Percentiles rank a stretch among this genome's conserved stretches.
Evolutionary conservation across 2,797 vertebrate genomes (phyloP).

Genomic region (Danio jaintianensis): DNA sequence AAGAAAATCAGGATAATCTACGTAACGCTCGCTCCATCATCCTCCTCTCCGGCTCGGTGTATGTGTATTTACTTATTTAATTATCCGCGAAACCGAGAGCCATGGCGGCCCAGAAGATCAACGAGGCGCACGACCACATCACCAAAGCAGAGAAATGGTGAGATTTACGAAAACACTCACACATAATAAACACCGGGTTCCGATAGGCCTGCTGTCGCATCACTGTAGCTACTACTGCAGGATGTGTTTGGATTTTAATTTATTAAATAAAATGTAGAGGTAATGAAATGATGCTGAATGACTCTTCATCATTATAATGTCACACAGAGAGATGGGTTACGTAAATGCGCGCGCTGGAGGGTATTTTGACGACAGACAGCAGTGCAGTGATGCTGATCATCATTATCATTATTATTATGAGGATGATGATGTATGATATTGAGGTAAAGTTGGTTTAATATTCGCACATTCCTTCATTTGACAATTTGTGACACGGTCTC

Average conservation of each 20-base stretch:
- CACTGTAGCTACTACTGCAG: neutral
- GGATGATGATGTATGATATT: neutral
- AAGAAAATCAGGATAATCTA: slow-evolving; percentile 53
- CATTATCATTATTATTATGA: neutral
- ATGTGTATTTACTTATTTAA: neutral
- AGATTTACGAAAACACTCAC: slow-evolving; percentile 43
- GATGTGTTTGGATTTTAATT: neutral
- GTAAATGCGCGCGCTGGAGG: slow-evolving; percentile 28
- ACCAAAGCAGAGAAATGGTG: slow-evolving; percentile 97
- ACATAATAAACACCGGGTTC: neutral
- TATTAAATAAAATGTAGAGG: neutral
- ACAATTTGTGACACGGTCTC: too few species aligned
- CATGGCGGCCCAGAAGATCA: slow-evolving; percentile 98
- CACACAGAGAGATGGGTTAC: slow-evolving; percentile 20
- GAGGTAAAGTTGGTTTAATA: too few species aligned
- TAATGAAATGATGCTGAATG: neutral
- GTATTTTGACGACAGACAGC: slow-evolving; percentile 37
- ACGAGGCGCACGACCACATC: slow-evolving; percentile 94
- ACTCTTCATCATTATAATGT: too few species aligned
- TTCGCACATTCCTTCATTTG: too few species aligned
- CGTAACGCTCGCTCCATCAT: slow-evolving; percentile 9
- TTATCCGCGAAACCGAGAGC: slow-evolving; percentile 4
- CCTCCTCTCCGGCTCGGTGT: neutral
- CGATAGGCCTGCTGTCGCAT: neutral
- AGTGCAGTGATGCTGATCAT: slow-evolving; percentile 43